Evolutionary conservation across 2,797 vertebrate genomes (phyloP).

Genomic region (Hirundo rustica): DNA sequence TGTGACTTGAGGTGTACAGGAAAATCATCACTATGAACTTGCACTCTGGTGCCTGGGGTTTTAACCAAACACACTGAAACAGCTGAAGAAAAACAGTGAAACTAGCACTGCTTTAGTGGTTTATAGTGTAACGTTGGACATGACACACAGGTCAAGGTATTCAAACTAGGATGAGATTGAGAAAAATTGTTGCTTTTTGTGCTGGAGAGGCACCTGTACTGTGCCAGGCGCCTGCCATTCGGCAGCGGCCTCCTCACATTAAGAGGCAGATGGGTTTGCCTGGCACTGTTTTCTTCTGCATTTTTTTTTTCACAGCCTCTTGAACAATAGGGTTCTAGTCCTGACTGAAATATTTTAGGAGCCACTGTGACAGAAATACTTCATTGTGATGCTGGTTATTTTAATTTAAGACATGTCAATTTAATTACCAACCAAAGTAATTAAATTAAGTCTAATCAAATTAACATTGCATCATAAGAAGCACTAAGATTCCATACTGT

Average conservation of each 20-base stretch:
- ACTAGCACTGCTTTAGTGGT: background rate
- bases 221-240: background rate
- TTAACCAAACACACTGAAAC: background rate
- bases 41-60: background rate
- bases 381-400: background rate
- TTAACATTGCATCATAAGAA: conserved; percentile 36
- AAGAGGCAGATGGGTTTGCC: background rate
- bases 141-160: background rate
- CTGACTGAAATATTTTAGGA: background rate
- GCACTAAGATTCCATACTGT: background rate
- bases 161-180: background rate
- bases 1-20: background rate
- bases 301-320: background rate
- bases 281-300: background rate
- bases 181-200: background rate
- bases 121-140: background rate
- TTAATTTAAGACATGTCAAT: conserved; percentile 6
- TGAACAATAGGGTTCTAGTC: background rate
- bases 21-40: background rate
- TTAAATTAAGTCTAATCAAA: conserved; percentile 21
- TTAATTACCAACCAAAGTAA: background rate
- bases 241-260: background rate
- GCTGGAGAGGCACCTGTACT: background rate
- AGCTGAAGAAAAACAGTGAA: background rate
- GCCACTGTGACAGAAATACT: background rate